Base-by-base conservation (phyloP, 2,888 invertebrate genomes). In the Parnassius orleans region DNA sequence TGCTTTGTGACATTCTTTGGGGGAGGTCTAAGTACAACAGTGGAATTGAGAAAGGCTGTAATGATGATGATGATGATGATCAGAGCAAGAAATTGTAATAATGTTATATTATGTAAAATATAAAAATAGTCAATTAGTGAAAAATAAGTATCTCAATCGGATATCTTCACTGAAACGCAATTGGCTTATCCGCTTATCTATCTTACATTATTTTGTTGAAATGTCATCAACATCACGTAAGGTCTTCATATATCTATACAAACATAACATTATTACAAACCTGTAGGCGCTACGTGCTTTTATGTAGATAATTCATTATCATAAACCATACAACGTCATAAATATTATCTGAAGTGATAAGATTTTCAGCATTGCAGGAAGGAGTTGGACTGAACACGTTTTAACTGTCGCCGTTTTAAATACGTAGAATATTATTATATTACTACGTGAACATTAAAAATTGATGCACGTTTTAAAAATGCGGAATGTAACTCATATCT, bases 261-360 rank as follows among this genome's bases (percentile, higher is more conserved):
- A 58, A 58, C 54, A 52, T 64, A 66, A 66, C 59, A 62, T 46
- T 65, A 61, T 59, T 57, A 65, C 62, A 59, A 41, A 59, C 56
- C 59, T 57, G 61, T 67, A 69, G 53, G 61, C 65, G 69, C 65
- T 74, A 78, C 78, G 78, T 79, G 78, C 72, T 74, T 72, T 68
- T 69, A 73, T 72, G 72, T 70, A 69, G 73, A 78, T 76, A 79
- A 71, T 67, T 71, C 68, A 71, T 72, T 76, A 79, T 77, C 81
- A 79, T 80, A 79, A 78, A 76, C 64, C 61, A 66, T 69, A 70
- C 68, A 75, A 79, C 85, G 87, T 86, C 84, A 86, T 71, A 69
- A 67, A 69, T 66, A 72, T 78, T 85, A 85, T 87, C 84, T 82
- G 67, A 69, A 72, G 57, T 75, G 88, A 88, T 88, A 87, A 87